A percentile compares a stretch with the other conserved stretches of the same genome.
Evolutionary conservation across 2,797 vertebrate species (phyloP).

Genomic region (Phalanger gymnotis): DNA sequence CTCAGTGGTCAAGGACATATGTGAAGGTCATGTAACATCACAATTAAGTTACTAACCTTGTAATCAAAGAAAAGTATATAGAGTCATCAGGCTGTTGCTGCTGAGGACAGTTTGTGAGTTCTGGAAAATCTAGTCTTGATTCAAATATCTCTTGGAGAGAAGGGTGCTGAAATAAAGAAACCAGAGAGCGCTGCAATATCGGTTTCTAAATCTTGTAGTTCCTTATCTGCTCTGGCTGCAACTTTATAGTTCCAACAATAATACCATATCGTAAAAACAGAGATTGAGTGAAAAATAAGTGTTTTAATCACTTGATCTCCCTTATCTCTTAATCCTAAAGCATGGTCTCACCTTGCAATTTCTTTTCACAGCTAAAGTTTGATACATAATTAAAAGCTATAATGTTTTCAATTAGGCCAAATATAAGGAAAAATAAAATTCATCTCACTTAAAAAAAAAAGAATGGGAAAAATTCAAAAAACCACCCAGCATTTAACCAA

Average conservation of each 20-base stretch:
- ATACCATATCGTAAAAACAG: neutral
- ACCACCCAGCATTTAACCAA: neutral
- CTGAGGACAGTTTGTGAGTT: slow-evolving; percentile 17
- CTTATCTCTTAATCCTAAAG: neutral
- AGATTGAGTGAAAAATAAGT: neutral
- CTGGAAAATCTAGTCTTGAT: slow-evolving; percentile 16
- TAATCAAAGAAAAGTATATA: slow-evolving; percentile 36
- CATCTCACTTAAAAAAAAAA: neutral
- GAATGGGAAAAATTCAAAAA: neutral
- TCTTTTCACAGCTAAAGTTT: neutral
- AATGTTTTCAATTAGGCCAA: slow-evolving; percentile 19
- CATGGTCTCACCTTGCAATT: neutral
- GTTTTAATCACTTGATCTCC: slow-evolving; percentile 17
- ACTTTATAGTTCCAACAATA: neutral
- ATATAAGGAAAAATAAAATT: slow-evolving; percentile 25
- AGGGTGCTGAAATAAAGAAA: slow-evolving; percentile 10
- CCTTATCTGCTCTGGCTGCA: neutral
- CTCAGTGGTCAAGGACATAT: neutral
- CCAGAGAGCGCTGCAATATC: neutral
- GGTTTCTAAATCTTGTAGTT: slow-evolving; percentile 17
- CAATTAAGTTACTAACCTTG: slow-evolving; percentile 27
- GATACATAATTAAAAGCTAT: neutral
- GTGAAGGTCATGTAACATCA: neutral
- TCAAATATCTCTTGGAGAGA: slow-evolving; percentile 36
- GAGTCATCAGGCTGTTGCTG: slow-evolving; percentile 15